Conservation (phyloP, 2,797 vertebrate genomes). For the Hydrolagus colliei region DNA sequence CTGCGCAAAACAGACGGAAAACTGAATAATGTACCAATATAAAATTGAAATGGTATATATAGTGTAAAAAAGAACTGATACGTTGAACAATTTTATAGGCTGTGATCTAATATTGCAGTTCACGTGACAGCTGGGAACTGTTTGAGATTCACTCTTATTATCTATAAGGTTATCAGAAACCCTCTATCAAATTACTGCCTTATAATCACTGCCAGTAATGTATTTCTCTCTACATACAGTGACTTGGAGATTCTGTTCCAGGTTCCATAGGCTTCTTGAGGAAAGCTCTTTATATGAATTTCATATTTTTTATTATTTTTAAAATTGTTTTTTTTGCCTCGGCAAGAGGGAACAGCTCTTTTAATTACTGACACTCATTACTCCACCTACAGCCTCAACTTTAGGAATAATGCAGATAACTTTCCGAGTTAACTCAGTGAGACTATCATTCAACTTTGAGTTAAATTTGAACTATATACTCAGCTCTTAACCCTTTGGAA, state of each 20-base stretch:
- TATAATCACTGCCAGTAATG: neutral
- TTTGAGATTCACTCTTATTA: neutral
- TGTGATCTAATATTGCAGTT: neutral
- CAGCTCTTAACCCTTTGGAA: too few relatives aligned
- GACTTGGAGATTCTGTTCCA: neutral
- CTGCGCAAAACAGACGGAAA: neutral
- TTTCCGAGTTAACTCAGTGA: too few relatives aligned
- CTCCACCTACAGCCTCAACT: too few relatives aligned
- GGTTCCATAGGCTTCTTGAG: neutral
- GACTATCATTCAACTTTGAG: too few relatives aligned
- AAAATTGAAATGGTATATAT: neutral
- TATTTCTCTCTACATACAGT: neutral
- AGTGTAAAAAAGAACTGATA: neutral
- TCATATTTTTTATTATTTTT: too few relatives aligned
- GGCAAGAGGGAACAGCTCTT: too few relatives aligned
- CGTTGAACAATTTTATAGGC: neutral
- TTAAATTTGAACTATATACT: too few relatives aligned
- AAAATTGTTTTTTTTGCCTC: too few relatives aligned
- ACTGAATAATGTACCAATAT: neutral
- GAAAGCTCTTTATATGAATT: neutral
- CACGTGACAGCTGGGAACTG: neutral
- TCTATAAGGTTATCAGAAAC: neutral
- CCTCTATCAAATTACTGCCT: neutral
- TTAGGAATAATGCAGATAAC: too few relatives aligned
- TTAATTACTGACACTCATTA: too few relatives aligned